Conservation (phyloP, 2,888 invertebrate genomes). For the Tachystola acroxantha region DNA sequence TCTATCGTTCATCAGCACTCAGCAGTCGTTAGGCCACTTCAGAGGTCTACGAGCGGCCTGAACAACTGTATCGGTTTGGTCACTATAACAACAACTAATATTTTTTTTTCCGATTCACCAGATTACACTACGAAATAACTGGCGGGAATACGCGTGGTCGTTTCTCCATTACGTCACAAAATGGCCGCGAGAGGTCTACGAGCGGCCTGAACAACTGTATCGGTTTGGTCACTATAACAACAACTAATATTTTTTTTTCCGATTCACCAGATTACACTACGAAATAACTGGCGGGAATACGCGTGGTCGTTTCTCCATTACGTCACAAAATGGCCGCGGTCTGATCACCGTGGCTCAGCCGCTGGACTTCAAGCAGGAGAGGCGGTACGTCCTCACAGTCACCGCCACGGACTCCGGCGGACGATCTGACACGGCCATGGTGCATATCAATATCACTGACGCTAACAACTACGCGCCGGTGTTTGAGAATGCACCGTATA, state of each 20-base stretch:
- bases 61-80: too few species aligned
- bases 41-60: too few species aligned
- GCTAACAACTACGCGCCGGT: conserved; percentile 96
- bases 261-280: conserved; percentile 86
- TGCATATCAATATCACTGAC: conserved; percentile 95
- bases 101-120: too few species aligned
- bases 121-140: conserved; percentile 90
- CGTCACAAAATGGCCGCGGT: conserved; percentile 92
- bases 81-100: too few species aligned
- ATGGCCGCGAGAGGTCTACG: too few species aligned
- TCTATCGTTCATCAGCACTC: too few species aligned
- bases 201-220: too few species aligned
- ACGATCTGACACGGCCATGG: conserved; percentile 90
- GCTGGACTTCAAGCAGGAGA: conserved; percentile 94
- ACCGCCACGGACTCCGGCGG: conserved; percentile 95
- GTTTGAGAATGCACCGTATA: conserved; percentile 95
- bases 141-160: conserved; percentile 90
- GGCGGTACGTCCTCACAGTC: conserved; percentile 90
- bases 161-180: conserved; percentile 94
- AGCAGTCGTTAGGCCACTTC: too few species aligned
- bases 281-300: conserved; percentile 92
- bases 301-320: conserved; percentile 91
- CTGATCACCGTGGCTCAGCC: conserved; percentile 93
- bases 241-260: too few species aligned
- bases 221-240: too few species aligned